phyloP scores from a whole-genome alignment of 2,888 invertebrate species.

The Phyllotreta cruciferae region DNA sequence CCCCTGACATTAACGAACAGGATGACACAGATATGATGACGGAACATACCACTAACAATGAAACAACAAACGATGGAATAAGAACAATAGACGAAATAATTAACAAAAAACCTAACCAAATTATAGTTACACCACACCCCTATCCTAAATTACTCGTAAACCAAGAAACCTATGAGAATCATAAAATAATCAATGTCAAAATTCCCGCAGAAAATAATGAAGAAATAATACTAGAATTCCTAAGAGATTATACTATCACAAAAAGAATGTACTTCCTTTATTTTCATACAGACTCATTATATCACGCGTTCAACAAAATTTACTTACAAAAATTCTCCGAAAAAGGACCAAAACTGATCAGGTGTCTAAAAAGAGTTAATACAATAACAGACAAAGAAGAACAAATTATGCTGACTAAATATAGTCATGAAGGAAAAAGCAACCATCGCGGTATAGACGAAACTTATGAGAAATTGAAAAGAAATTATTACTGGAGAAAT shows the following conservation, averaged over 20 bases:
- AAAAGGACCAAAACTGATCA: no score
- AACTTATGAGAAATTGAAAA: constrained; percentile 14
- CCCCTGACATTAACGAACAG: background rate
- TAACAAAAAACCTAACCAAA: constrained; percentile 15
- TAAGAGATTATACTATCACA: constrained; percentile 9
- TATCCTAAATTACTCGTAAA: constrained; percentile 15
- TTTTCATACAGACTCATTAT: constrained; percentile 9
- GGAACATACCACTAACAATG: background rate
- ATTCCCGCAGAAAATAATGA: constrained; percentile 8
- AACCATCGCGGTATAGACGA: constrained; percentile 25
- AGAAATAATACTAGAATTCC: constrained; percentile 7
- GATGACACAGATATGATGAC: background rate
- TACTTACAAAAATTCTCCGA: no score
- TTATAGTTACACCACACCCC: constrained; percentile 6
- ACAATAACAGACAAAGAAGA: constrained; percentile 12
- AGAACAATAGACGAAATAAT: constrained; percentile 20
- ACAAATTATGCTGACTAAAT: constrained; percentile 19
- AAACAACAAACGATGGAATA: constrained; percentile 1
- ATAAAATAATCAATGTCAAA: constrained; percentile 6
- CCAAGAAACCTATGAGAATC: constrained; percentile 10
- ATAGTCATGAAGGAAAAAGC: constrained; percentile 18
- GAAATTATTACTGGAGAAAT: constrained; percentile 26
- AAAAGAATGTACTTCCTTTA: constrained; percentile 14
- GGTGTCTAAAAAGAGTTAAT: no score
- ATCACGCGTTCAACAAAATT: constrained; percentile 6